These are phyloP conservation scores for Gallinago media DNA, from an alignment of 2,113 vertebrate genomes.

Conservation along the genomic window DNA sequence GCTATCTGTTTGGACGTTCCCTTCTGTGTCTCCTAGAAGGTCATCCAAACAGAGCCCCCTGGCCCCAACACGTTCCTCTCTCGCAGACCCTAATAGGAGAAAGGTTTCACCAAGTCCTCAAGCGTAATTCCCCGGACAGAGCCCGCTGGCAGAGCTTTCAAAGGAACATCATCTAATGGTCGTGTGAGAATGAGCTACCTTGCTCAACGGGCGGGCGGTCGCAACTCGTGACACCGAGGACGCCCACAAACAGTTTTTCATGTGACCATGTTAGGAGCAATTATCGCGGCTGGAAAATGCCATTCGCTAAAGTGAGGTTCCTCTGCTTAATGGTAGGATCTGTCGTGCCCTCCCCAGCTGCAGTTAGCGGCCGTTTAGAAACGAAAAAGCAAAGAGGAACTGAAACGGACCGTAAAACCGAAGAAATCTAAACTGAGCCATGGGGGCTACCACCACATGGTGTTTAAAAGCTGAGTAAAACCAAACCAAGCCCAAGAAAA, in stretches of 20 bases:
- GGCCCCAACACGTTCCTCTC: neutral
- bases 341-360: neutral
- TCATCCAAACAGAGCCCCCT: conserved; percentile 10
- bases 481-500: neutral
- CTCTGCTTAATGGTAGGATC: neutral
- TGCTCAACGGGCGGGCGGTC: rapidly evolving
- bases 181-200: neutral
- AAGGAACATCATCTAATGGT: neutral
- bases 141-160: conserved; percentile 1
- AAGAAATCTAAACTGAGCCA: neutral
- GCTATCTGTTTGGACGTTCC: conserved; percentile 7
- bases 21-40: conserved; percentile 31
- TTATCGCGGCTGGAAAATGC: conserved; percentile 1
- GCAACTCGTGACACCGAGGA: neutral
- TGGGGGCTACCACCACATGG: too few species aligned
- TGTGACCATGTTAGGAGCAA: neutral
- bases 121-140: conserved; percentile 10
- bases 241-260: neutral
- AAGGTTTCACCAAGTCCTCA: conserved; percentile 13
- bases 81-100: conserved; percentile 60
- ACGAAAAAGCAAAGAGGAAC: rapidly evolving
- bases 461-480: neutral
- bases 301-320: neutral
- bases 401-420: rapidly evolving
- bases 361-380: neutral